Percentiles rank a stretch among this genome's conserved stretches.
These are phyloP conservation scores for Cepphus grylle DNA, from an alignment of 2,113 vertebrate genomes.

Conservation along the genomic window DNA sequence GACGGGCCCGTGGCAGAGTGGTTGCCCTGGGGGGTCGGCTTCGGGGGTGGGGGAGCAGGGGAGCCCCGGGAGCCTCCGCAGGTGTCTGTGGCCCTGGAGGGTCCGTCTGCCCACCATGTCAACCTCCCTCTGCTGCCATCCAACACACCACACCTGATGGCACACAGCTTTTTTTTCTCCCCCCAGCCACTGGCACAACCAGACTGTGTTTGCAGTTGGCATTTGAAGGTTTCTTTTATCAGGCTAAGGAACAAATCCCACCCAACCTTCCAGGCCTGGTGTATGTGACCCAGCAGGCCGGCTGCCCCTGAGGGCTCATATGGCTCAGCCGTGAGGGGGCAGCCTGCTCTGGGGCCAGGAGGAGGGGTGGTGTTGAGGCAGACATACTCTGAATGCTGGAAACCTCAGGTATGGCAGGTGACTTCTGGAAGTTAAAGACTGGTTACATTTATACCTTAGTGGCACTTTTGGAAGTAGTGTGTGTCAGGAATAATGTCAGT, in stretches of 20 bases:
- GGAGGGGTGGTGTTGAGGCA: neutral
- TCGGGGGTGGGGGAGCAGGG: neutral
- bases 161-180: accelerated
- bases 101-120: accelerated
- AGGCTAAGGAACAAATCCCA: neutral
- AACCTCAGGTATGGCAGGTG: accelerated
- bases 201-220: accelerated
- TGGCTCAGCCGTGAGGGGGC: neutral
- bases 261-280: accelerated
- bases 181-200: accelerated
- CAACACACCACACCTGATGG: accelerated
- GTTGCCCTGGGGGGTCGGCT: too few relatives aligned
- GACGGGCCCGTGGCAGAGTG: accelerated
- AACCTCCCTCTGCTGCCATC: accelerated
- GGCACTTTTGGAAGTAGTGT: accelerated
- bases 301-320: accelerated
- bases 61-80: neutral
- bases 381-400: accelerated
- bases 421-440: accelerated
- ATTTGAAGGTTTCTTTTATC: accelerated
- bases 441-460: accelerated
- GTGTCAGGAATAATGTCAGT: accelerated
- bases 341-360: neutral
- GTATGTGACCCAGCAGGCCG: neutral
- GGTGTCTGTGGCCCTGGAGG: neutral